Evolutionary conservation across 2,888 invertebrate genomes (phyloP).

Genomic region (Drosophila niveifrons): DNA sequence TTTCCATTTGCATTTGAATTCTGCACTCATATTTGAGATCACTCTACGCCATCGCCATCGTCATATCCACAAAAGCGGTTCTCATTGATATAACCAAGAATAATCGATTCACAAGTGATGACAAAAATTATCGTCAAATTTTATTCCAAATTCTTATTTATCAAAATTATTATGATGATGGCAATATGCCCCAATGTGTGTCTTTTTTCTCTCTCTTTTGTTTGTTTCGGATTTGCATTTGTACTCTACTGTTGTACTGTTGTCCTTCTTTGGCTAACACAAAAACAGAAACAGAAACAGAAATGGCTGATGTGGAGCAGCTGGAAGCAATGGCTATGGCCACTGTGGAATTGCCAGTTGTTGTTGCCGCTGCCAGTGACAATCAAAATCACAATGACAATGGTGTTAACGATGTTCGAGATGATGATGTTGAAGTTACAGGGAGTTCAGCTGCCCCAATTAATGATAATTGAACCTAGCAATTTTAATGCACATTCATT

Average conservation of each 20-base stretch:
- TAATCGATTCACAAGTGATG: constrained; percentile 8
- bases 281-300: constrained; percentile 15
- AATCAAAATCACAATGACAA: constrained; percentile 24
- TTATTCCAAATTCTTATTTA: constrained; percentile 55
- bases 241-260: constrained; percentile 49
- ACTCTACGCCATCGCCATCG: constrained; percentile 48
- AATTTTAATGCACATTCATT: constrained; percentile 54
- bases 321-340: constrained; percentile 49
- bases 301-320: constrained; percentile 54
- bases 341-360: constrained; percentile 58
- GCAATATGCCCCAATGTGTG: constrained; percentile 43
- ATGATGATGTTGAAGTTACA: constrained; percentile 40
- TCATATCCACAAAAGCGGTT: constrained; percentile 41
- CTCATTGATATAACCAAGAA: constrained; percentile 48
- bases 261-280: constrained; percentile 55
- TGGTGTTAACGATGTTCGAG: constrained; percentile 44
- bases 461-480: constrained; percentile 53
- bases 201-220: constrained; percentile 60
- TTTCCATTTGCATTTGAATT: constrained; percentile 1
- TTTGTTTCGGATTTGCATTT: constrained; percentile 62
- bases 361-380: constrained; percentile 58
- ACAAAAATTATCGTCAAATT: constrained; percentile 23
- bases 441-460: constrained; percentile 45
- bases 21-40: constrained; percentile 28
- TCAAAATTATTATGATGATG: constrained; percentile 62